Evolutionary conservation across 2,797 vertebrate genomes (phyloP).

Genomic region (Tarsius wallacei): DNA sequence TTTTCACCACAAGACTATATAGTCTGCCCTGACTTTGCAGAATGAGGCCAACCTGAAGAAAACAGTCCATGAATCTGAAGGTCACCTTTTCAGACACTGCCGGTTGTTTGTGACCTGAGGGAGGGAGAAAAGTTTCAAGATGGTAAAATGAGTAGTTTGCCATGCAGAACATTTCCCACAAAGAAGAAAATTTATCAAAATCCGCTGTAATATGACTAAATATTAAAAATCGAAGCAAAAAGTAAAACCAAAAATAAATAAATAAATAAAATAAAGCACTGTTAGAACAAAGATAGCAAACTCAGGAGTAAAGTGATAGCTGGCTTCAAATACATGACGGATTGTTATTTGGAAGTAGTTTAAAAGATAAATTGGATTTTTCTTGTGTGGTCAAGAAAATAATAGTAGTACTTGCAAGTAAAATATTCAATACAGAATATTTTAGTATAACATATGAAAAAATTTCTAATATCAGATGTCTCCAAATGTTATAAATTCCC

Average conservation of each 20-base stretch:
- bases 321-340: background rate
- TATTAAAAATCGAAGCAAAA: background rate
- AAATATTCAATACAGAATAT: slow-evolving; percentile 6
- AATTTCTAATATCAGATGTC: background rate
- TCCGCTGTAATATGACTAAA: no score
- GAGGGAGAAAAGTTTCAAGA: fast-evolving
- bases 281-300: background rate
- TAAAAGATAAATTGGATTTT: background rate
- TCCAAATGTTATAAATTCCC: background rate
- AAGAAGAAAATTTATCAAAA: background rate
- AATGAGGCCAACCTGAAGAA: fast-evolving
- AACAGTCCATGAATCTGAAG: fast-evolving
- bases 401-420: background rate
- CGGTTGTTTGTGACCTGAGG: background rate
- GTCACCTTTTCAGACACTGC: background rate
- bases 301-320: background rate
- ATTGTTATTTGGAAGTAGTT: background rate
- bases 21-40: background rate
- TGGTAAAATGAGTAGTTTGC: background rate
- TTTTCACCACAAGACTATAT: background rate
- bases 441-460: background rate
- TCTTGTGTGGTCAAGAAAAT: background rate
- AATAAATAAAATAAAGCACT: background rate
- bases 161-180: no score
- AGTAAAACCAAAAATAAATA: no score